These are phyloP conservation scores for Eupithecia pulchellata DNA, from an alignment of 2,888 invertebrate species.

Conservation along the genomic window DNA sequence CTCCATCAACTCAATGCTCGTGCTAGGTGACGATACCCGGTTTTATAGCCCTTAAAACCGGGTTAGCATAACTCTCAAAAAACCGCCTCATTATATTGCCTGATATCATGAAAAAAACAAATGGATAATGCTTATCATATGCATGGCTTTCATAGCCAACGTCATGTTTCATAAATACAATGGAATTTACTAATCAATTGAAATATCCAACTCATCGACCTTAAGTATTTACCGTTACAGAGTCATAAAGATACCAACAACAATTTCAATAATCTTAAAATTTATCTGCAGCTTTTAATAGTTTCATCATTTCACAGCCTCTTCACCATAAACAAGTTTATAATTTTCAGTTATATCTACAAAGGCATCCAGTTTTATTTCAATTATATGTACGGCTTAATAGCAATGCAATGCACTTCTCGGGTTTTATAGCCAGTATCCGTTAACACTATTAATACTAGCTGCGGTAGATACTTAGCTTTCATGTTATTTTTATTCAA, in stretches of 20 bases:
- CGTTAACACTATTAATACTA: background rate
- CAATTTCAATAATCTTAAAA: background rate
- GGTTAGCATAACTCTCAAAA: too few species aligned
- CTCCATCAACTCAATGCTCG: background rate
- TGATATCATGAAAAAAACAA: too few species aligned
- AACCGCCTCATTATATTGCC: too few species aligned
- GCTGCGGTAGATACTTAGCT: background rate
- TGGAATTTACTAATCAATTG: background rate
- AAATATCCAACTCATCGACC: background rate
- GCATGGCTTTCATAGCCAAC: too few species aligned
- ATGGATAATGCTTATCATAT: too few species aligned
- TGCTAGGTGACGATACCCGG: too few species aligned
- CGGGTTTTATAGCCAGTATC: background rate
- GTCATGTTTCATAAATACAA: too few species aligned
- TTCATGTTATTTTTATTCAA: background rate
- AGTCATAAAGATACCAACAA: background rate
- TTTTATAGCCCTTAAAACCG: too few species aligned
- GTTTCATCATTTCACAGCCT: background rate
- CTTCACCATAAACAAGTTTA: background rate
- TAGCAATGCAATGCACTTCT: background rate
- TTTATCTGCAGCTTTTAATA: background rate
- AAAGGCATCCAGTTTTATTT: background rate
- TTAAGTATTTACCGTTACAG: background rate
- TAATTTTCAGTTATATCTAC: background rate
- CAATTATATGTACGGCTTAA: background rate